Conservation (phyloP, 2,113 vertebrate genomes). For the Syngnathus floridae region DNA sequence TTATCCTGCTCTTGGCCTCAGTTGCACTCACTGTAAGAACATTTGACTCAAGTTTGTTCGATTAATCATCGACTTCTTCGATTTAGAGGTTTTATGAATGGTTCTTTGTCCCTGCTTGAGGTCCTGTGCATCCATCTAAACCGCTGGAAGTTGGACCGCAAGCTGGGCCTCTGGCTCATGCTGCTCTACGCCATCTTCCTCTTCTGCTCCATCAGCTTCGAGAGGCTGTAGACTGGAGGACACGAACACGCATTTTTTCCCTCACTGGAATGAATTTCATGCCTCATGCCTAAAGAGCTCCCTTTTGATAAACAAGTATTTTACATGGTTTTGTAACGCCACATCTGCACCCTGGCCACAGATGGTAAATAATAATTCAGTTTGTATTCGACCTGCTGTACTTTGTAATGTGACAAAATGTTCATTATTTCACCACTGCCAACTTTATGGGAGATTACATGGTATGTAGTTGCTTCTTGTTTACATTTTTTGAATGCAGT, state of each 20-base stretch:
- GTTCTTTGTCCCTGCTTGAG: constrained; percentile 38
- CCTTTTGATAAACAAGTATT: constrained; percentile 59
- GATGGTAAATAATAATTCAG: constrained; percentile 31
- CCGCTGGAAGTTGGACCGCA: constrained; percentile 71
- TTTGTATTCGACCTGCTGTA: constrained; percentile 31
- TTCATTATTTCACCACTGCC: neutral
- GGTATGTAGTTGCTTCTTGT: constrained; percentile 22
- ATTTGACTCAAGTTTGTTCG: neutral
- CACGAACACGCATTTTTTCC: neutral
- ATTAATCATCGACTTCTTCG: too few species aligned
- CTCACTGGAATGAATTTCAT: neutral
- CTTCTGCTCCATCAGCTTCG: constrained; percentile 69
- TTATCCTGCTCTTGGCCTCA: constrained; percentile 73
- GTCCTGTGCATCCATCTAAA: constrained; percentile 74
- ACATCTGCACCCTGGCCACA: neutral
- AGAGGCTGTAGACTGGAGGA: constrained; percentile 54
- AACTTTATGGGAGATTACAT: neutral
- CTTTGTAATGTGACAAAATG: neutral
- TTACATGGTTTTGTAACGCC: constrained; percentile 59
- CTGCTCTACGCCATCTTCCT: constrained; percentile 72
- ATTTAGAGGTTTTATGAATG: neutral
- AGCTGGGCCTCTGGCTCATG: constrained; percentile 67
- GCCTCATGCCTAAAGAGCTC: constrained; percentile 5
- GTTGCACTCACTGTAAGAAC: constrained; percentile 72
- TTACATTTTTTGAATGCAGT: constrained; percentile 21